phyloP scores from a whole-genome alignment of 2,797 vertebrate genomes.

The Coluber constrictor region DNA sequence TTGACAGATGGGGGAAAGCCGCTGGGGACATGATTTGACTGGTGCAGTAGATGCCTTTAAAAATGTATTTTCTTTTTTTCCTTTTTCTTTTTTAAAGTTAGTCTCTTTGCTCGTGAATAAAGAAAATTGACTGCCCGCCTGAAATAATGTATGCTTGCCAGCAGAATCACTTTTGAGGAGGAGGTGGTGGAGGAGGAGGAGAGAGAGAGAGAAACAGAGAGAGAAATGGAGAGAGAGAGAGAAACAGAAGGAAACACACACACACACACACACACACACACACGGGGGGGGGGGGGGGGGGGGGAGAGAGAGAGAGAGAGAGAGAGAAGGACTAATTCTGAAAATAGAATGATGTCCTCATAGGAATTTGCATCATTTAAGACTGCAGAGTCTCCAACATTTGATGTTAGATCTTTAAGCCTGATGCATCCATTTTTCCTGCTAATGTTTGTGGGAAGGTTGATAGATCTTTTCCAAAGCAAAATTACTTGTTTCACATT shows the following conservation, averaged over 20 bases:
- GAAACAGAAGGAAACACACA: too few relatives aligned
- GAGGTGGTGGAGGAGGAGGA: too few relatives aligned
- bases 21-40: neutral
- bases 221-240: too few relatives aligned
- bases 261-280: too few relatives aligned
- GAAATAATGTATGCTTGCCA: neutral
- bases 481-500: neutral
- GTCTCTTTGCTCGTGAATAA: slow-evolving; percentile 26
- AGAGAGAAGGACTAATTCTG: neutral
- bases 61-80: slow-evolving; percentile 4
- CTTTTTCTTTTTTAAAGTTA: neutral
- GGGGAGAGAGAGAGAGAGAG: too few relatives aligned
- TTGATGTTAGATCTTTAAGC: neutral
- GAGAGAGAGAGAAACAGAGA: neutral
- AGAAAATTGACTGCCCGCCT: neutral
- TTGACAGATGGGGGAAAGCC: slow-evolving; percentile 25
- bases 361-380: neutral
- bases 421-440: neutral
- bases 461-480: neutral
- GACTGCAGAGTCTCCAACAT: neutral
- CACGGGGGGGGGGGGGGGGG: too few relatives aligned
- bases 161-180: neutral
- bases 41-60: slow-evolving; percentile 23
- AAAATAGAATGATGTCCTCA: neutral
- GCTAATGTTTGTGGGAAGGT: neutral